Conservation (phyloP, 2,888 invertebrate genomes). For the Drosophila paranaensis region DNA sequence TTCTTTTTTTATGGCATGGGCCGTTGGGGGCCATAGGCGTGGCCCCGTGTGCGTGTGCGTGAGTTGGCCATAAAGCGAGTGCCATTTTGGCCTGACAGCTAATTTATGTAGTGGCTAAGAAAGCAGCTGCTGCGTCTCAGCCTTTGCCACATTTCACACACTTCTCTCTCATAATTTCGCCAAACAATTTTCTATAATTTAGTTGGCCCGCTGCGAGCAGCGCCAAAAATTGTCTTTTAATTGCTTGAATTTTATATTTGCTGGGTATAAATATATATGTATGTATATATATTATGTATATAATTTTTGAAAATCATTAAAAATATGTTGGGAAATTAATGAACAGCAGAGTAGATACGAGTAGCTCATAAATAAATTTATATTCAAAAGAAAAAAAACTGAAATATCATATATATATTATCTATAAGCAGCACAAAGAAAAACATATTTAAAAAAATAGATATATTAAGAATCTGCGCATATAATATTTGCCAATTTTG, state of each 20-base stretch:
- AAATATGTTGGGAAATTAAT: constrained; percentile 15
- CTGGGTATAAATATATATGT: no score
- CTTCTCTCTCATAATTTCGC: constrained; percentile 69
- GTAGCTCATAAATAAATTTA: constrained; percentile 15
- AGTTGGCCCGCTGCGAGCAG: constrained; percentile 40
- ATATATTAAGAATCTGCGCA: no score
- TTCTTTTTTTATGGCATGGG: constrained; percentile 43
- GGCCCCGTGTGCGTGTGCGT: constrained; percentile 33
- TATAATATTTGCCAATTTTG: no score
- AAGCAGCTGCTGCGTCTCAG: constrained; percentile 61
- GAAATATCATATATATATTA: no score
- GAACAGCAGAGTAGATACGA: not conserved
- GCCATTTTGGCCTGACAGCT: constrained; percentile 76
- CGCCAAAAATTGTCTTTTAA: constrained; percentile 34
- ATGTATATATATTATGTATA: not conserved
- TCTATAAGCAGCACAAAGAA: no score
- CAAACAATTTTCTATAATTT: constrained; percentile 70
- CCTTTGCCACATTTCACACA: constrained; percentile 33
- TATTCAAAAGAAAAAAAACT: not conserved
- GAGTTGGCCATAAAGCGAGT: constrained; percentile 65
- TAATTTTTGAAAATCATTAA: not conserved
- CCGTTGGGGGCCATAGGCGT: constrained; percentile 27
- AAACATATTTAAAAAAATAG: no score
- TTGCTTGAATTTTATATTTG: constrained; percentile 22
- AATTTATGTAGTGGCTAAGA: constrained; percentile 81